Conservation (phyloP, 2,888 invertebrate genomes). For the Schizotus pectinicornis region DNA sequence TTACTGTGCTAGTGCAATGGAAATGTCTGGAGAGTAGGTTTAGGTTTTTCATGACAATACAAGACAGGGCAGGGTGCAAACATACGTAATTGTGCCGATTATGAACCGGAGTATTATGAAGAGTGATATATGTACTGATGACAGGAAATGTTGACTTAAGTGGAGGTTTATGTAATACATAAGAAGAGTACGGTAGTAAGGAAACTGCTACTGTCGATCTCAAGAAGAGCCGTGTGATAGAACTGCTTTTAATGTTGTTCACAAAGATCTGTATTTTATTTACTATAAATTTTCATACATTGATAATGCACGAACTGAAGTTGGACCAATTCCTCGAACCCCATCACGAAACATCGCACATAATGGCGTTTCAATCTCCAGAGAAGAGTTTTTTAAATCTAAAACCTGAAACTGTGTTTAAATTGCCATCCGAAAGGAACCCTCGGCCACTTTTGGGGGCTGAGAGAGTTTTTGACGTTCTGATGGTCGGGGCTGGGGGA, state of each 20-base stretch:
- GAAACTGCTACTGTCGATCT: constrained; percentile 53
- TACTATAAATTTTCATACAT: constrained; percentile 43
- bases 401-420: not conserved
- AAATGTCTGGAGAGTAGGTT: constrained; percentile 12
- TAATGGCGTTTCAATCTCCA: not conserved
- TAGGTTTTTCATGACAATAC: constrained; percentile 53
- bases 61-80: constrained; percentile 44
- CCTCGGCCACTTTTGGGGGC: no score
- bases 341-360: no score
- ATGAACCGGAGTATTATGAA: constrained; percentile 50
- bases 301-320: constrained; percentile 51
- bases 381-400: not conserved
- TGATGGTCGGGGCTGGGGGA: constrained; percentile 16
- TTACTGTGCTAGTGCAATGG: constrained; percentile 24
- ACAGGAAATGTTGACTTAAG: constrained; percentile 37
- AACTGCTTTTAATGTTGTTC: constrained; percentile 57
- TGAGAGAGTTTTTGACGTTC: not conserved
- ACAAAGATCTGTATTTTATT: constrained; percentile 58
- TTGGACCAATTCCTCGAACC: constrained; percentile 7
- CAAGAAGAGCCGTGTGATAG: constrained; percentile 58
- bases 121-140: constrained; percentile 48
- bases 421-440: not conserved
- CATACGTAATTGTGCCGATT: constrained; percentile 35
- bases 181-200: constrained; percentile 34
- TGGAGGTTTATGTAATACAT: constrained; percentile 50